Evolutionary conservation across 30 jellyfish, hydroid and myxozoan species (phyloP).

Genomic region (Turritopsis dohrnii): DNA sequence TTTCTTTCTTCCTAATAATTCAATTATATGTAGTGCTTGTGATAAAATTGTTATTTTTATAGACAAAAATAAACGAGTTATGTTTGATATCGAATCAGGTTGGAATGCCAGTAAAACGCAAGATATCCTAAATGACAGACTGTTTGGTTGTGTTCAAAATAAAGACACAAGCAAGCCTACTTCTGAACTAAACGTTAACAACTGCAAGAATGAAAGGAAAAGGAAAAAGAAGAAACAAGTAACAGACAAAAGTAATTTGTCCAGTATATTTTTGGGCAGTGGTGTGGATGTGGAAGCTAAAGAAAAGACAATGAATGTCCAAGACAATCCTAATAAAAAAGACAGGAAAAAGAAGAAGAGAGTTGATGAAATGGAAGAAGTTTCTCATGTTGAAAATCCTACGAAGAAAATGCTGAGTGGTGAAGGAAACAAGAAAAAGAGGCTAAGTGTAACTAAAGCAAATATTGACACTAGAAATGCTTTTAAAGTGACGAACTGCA

Average conservation of each 20-base stretch:
- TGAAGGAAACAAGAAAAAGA: background rate
- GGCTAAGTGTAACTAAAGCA: background rate
- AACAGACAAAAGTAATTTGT: background rate
- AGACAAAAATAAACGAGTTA: background rate
- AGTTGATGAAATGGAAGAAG: background rate
- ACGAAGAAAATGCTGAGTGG: background rate
- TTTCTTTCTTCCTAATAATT: too few species aligned
- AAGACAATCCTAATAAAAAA: background rate
- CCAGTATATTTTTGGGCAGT: background rate
- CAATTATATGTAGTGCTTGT: too few species aligned
- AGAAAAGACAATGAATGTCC: background rate
- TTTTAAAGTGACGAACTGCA: background rate
- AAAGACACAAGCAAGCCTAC: background rate
- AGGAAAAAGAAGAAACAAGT: background rate
- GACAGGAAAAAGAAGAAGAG: slow-evolving; percentile 11
- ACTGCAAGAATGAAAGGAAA: background rate
- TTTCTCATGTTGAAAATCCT: background rate
- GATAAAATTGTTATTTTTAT: too few species aligned
- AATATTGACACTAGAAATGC: background rate
- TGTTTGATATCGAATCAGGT: slow-evolving; percentile 16
- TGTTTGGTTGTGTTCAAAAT: slow-evolving; percentile 1
- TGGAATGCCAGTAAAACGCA: slow-evolving; percentile 23
- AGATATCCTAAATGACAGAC: slow-evolving; percentile 15
- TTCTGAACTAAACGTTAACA: background rate
- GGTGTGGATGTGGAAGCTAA: background rate